Base-by-base conservation (phyloP, 2,113 vertebrate genomes). In the Protomyctophum bolini region DNA sequence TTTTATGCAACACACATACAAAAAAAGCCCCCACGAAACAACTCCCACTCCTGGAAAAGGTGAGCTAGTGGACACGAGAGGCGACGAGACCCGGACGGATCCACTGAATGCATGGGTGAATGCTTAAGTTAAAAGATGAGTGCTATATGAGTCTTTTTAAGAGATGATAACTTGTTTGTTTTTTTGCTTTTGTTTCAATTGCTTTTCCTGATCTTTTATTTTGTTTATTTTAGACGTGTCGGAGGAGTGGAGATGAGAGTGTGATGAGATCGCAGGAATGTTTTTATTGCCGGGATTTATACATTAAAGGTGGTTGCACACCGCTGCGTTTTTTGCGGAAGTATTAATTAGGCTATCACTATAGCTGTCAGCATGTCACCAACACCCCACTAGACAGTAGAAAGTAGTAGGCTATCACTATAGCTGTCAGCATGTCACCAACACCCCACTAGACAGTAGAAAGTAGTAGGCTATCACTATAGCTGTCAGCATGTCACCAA, bases 51-150 rank as follows among this genome's bases (percentile, higher is more conserved):
- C 82, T 21, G 21, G 21, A 21, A 21, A 21, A 21, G 21, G 21
- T 21, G 21, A 21, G 21, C 21, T 21, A 21, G 21, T 21, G 21
- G 21, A 21, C 21, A 21, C 21, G 21, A 21, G 21, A 21, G 21
- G 21, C 21, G 21, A 21, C 21, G 21, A 21, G 21, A 21, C 21
- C 21, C 21, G 21, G 21, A 21, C 76, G 82, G 76, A 84, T 75
- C 89, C 84, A 86, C 91, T 91, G 95, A 94, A 91, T 95, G 96
- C 94, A 93, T 94, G 95, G 89, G 94, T 97, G 96, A 96, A 92
- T 96, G 95, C 95, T 94, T 94, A 92, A 88, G 92, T 94, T 91
- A 91, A 92, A 70, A 94, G 87, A 81, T 57, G 94, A 95, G 91
- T 95, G 95, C 82, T 95, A 88, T 87, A 91, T 83, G 90, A 89